These are phyloP conservation scores for Agrotis segetum DNA, from an alignment of 2,888 invertebrate genomes.

Conservation along the genomic window DNA sequence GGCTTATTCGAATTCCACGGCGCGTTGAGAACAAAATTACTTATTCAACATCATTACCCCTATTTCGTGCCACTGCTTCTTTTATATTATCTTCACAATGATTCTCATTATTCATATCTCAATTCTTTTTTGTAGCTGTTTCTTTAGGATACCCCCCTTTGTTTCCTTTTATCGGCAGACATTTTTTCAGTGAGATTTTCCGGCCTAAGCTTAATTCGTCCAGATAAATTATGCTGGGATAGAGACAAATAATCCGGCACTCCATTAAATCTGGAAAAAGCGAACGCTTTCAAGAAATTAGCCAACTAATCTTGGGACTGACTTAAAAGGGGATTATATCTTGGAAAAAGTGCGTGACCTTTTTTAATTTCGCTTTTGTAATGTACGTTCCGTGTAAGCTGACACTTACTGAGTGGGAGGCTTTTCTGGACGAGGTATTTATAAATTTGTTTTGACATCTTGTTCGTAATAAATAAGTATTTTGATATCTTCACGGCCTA, in stretches of 20 bases:
- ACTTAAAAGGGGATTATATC: constrained; percentile 77
- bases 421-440: constrained; percentile 19
- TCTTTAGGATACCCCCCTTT: constrained; percentile 70
- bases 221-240: constrained; percentile 85
- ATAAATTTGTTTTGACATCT: constrained; percentile 9
- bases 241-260: constrained; percentile 77
- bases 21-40: constrained; percentile 60
- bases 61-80: constrained; percentile 73
- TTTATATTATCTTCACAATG: constrained; percentile 79
- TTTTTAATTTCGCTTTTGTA: constrained; percentile 66
- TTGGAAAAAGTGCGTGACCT: constrained; percentile 69
- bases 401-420: constrained; percentile 39
- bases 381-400: constrained; percentile 55
- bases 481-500: neutral
- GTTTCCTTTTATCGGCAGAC: constrained; percentile 76
- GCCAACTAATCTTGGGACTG: constrained; percentile 80
- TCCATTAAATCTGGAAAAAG: constrained; percentile 86
- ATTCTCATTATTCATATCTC: constrained; percentile 81
- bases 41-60: constrained; percentile 76
- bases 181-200: constrained; percentile 78
- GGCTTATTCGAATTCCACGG: constrained; percentile 36
- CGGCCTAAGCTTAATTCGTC: constrained; percentile 75
- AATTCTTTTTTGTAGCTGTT: constrained; percentile 74
- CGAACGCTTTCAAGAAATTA: constrained; percentile 87
- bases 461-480: neutral